Evolutionary conservation across 2,888 invertebrate species (phyloP), one percentile per base, ranked within the genome.

Genomic region (Drosophila setosimentum): DNA sequence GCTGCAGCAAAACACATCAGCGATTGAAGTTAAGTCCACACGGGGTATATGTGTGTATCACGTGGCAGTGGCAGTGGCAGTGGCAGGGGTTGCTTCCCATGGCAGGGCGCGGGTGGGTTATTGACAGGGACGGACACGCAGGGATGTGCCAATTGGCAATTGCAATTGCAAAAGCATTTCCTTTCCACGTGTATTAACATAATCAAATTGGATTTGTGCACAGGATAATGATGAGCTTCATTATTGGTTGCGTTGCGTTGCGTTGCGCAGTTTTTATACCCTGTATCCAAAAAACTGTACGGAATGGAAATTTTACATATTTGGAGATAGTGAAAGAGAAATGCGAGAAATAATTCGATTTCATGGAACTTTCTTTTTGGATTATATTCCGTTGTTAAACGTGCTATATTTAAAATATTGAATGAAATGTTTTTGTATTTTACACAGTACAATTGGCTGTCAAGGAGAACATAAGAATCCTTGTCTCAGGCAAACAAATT

Each of bases 171-270:
- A 85, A 89, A 89, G 86, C 87, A 90, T 87, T 86, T 87, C 89
- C 88, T 89, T 89, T 90, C 83, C 91, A 83, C 88, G 91, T 85
- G 82, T 90, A 89, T 89, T 89, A 89, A 89, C 88, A 89, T 89
- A 89, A 89, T 90, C 88, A 89, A 89, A 89, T 89, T 89, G 88
- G 88, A 89, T 89, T 89, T 89, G 88, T 87, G 88, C 88, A 90
- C 91, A 85, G 91, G 87, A 90, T 89, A 89, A 89, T 89, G 88
- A 89, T 89, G 91, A 90, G 88, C 90, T 87, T 89, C 87, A 89
- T 87, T 90, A 89, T 87, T 90, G 89, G 89, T 83, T 72, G 78
- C 72, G 73, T 67, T 76, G 75, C 53, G 27, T 55, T 72, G 80
- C 76, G 66, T 64, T 72, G 72, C 76, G 74, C 65, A 66, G 58